Conservation (phyloP, 2,797 vertebrate species). For the Danio jaintianensis region DNA sequence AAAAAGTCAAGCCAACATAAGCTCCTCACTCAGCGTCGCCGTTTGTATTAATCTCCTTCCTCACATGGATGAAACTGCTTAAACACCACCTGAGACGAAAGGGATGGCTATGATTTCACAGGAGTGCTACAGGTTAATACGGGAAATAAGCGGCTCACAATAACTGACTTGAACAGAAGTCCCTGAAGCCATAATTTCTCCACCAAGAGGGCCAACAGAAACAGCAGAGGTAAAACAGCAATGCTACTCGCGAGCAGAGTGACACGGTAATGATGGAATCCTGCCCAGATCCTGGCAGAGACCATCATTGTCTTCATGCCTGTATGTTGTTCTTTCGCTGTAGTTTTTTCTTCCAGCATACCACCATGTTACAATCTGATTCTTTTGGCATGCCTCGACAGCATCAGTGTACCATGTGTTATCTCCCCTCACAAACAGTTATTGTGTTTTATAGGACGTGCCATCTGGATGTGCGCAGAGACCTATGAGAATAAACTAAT, state of each 20-base stretch:
- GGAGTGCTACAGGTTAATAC: conserved; percentile 54
- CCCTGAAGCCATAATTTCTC: conserved; percentile 54
- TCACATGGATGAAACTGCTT: conserved; percentile 39
- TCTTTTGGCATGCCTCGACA: conserved; percentile 51
- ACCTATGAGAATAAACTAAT: conserved; percentile 43
- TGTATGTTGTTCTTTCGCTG: conserved; percentile 33
- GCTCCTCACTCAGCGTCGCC: conserved; percentile 42
- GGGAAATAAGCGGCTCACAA: conserved; percentile 48
- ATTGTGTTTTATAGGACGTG: conserved; percentile 45
- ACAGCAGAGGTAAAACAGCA: conserved; percentile 40
- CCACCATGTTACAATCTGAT: conserved; percentile 60
- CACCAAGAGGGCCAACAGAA: conserved; percentile 39
- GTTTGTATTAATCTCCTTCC: conserved; percentile 45
- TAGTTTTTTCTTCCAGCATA: conserved; percentile 41
- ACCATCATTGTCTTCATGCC: conserved; percentile 32
- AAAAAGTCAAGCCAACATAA: conserved; percentile 53
- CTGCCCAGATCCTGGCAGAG: conserved; percentile 47
- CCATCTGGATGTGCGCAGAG: conserved; percentile 22
- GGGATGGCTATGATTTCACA: conserved; percentile 43
- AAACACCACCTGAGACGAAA: conserved; percentile 30
- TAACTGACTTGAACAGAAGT: conserved; percentile 44
- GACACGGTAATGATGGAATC: conserved; percentile 48
- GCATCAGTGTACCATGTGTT: conserved; percentile 49
- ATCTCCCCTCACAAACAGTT: conserved; percentile 53
- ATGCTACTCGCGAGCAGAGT: conserved; percentile 24